Conservation (phyloP, 23 tunicate genomes). For the Pegea sp. region DNA sequence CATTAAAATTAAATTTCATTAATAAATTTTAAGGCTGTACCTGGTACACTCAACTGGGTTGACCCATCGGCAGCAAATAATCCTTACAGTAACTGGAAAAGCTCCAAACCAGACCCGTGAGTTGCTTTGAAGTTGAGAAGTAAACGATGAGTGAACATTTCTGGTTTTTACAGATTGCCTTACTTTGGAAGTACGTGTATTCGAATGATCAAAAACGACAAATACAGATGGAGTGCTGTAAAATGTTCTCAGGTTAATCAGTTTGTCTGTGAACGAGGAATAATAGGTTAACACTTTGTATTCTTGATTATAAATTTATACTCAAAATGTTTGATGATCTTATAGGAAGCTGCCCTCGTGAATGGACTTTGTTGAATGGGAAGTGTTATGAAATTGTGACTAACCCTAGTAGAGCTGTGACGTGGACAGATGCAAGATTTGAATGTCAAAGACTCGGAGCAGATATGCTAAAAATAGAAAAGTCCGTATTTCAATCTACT, state of each 20-base stretch:
- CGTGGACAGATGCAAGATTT: conserved; percentile 62
- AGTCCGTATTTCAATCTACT: too few species aligned
- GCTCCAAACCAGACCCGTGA: conserved; percentile 31
- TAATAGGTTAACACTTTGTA: conserved; percentile 6
- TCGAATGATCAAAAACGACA: conserved; percentile 1
- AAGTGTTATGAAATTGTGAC: conserved; percentile 83
- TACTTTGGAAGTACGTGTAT: conserved; percentile 71
- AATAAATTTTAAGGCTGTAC: conserved; percentile 11
- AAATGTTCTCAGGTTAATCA: conserved; percentile 31
- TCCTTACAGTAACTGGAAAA: conserved; percentile 16
- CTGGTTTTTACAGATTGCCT: not conserved
- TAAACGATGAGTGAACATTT: too few species aligned
- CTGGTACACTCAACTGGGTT: conserved; percentile 51
- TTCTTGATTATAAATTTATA: not conserved
- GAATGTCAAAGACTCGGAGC: conserved; percentile 62
- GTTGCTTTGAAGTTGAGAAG: too few species aligned
- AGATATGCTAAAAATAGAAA: conserved; percentile 43
- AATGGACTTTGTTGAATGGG: conserved; percentile 42
- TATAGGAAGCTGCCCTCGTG: conserved; percentile 53
- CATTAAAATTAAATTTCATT: not conserved
- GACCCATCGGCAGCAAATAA: conserved; percentile 7
- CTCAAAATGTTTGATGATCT: conserved; percentile 1
- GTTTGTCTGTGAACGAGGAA: conserved; percentile 57
- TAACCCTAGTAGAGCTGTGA: conserved; percentile 30
- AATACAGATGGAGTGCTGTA: conserved; percentile 18